Conservation (phyloP, 2,888 invertebrate species). For the Lepetodrilus schrolli region DNA sequence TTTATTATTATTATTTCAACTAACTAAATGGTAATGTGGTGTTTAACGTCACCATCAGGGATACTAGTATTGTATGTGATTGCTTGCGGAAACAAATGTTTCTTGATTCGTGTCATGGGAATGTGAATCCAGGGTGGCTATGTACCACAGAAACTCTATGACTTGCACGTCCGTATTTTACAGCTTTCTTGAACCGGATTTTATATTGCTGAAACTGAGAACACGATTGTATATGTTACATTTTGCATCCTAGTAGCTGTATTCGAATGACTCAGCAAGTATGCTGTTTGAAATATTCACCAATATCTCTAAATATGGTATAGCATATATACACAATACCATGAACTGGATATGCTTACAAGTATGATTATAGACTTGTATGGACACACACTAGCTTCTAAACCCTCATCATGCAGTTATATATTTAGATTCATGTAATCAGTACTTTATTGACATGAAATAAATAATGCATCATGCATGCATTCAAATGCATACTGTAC, state of each 20-base stretch:
- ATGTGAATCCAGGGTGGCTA: not conserved
- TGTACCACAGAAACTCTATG: conserved; percentile 50
- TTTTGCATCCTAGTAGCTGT: not conserved
- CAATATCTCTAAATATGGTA: not conserved
- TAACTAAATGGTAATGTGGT: too few relatives aligned
- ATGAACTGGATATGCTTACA: not conserved
- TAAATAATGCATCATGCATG: too few relatives aligned
- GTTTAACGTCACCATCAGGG: too few relatives aligned
- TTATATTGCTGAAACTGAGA: conserved; percentile 49
- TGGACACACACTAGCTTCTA: not conserved
- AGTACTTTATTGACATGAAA: too few relatives aligned
- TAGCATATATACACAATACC: not conserved
- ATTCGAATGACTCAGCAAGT: too few relatives aligned
- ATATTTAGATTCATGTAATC: too few relatives aligned
- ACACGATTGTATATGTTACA: not conserved
- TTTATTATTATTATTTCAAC: too few relatives aligned
- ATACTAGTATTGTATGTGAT: too few relatives aligned
- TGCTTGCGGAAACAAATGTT: too few relatives aligned
- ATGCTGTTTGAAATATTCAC: not conserved
- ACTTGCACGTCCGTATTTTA: conserved; percentile 38
- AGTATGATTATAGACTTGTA: not conserved
- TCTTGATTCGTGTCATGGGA: too few relatives aligned
- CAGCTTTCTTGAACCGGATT: conserved; percentile 40
- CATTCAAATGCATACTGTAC: too few relatives aligned
- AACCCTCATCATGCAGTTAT: not conserved